Conservation (phyloP, 2,888 invertebrate species). For the Alviniconcha strummeri region DNA sequence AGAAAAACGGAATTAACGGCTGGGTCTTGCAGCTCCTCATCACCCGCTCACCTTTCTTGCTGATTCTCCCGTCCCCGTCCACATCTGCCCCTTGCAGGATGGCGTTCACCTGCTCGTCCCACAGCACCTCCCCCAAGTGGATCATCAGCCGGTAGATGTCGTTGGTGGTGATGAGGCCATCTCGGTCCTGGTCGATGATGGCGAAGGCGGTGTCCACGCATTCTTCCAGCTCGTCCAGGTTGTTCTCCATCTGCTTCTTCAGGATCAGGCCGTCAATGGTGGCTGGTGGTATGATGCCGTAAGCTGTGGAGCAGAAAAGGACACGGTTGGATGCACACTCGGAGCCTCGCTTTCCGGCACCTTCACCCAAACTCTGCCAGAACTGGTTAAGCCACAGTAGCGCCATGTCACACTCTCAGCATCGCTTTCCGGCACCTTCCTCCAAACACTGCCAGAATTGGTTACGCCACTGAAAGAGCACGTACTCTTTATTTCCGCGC, state of each 20-base stretch:
- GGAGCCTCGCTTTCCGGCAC: too few species aligned
- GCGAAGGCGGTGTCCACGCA: slow-evolving; percentile 27
- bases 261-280: slow-evolving; percentile 4
- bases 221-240: slow-evolving; percentile 17
- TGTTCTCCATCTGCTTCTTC: slow-evolving; percentile 17
- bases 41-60: slow-evolving; percentile 48
- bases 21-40: too few species aligned
- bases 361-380: too few species aligned
- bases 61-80: slow-evolving; percentile 57
- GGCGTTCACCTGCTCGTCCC: slow-evolving; percentile 52
- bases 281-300: not conserved
- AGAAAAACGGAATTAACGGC: too few species aligned
- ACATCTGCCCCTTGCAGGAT: slow-evolving; percentile 54
- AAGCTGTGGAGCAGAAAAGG: not conserved
- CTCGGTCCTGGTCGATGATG: slow-evolving; percentile 55
- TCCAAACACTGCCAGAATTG: too few species aligned
- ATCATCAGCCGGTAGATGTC: slow-evolving; percentile 60
- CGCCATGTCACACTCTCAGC: too few species aligned
- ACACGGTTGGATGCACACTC: not conserved
- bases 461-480: too few species aligned
- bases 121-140: slow-evolving; percentile 55
- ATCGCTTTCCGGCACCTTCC: too few species aligned
- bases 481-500: too few species aligned
- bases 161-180: slow-evolving; percentile 53
- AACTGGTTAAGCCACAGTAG: too few species aligned